A percentile compares a stretch with the other conserved stretches of the same genome.
Conservation (phyloP, 2,113 vertebrate genomes). For the Sarotherodon lohbergeri region DNA sequence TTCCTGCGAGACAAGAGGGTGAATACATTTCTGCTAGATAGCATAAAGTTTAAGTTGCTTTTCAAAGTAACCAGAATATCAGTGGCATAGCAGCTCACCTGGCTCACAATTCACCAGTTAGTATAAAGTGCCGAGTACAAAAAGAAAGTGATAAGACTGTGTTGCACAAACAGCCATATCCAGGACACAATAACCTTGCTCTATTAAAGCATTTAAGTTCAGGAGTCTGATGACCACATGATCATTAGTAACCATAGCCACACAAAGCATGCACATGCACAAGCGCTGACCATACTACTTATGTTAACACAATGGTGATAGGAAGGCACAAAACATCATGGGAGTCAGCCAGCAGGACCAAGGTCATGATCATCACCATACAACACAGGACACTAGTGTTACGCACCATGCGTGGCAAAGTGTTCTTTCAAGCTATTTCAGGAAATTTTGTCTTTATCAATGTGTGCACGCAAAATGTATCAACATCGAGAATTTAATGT, state of each 20-base stretch:
- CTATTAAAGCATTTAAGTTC: not conserved
- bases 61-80: not conserved
- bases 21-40: not conserved
- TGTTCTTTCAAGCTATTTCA: not conserved
- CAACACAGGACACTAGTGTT: not conserved
- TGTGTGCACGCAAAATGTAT: not conserved
- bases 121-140: not conserved
- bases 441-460: not conserved
- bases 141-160: not conserved
- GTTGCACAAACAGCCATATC: not conserved
- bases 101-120: not conserved
- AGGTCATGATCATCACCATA: not conserved
- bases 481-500: not conserved
- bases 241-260: not conserved
- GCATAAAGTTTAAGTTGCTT: not conserved
- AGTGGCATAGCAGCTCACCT: not conserved
- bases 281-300: not conserved
- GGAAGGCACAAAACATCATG: not conserved
- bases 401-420: not conserved
- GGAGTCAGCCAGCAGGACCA: not conserved
- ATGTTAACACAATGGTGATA: not conserved
- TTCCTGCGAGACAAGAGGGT: not conserved
- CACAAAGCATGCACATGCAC: not conserved
- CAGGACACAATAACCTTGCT: not conserved
- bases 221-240: not conserved